phyloP scores from a whole-genome alignment of 53 echinoderm and acorn worm species.

The Hippasteria phrygiana region DNA sequence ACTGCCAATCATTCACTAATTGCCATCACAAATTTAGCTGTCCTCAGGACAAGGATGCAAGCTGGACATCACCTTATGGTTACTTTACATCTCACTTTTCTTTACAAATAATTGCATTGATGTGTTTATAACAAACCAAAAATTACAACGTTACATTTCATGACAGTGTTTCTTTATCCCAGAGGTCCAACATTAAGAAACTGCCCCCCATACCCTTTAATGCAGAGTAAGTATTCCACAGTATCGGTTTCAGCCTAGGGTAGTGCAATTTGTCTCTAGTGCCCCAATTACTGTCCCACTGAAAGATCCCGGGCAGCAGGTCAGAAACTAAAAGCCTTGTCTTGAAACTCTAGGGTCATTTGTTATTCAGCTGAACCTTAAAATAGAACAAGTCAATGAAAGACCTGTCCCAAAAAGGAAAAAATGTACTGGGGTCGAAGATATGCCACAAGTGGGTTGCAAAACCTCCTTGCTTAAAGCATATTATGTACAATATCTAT shows the following conservation, averaged over 20 bases:
- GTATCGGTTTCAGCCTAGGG: neutral
- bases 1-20: too few species aligned
- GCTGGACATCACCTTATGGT: neutral
- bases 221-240: neutral
- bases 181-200: neutral
- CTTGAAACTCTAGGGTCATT: neutral
- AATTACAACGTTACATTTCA: too few species aligned
- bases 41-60: too few species aligned
- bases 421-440: neutral
- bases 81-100: neutral
- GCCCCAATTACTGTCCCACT: constrained; percentile 24
- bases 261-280: neutral
- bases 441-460: too few species aligned
- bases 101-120: neutral
- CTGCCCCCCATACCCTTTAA: neutral
- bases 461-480: neutral
- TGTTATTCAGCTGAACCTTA: neutral
- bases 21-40: too few species aligned
- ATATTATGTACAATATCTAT: too few species aligned
- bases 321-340: neutral
- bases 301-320: constrained; percentile 27
- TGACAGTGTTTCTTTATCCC: neutral
- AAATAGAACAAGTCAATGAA: constrained; percentile 4
- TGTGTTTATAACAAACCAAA: neutral
- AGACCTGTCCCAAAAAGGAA: neutral